Base-by-base conservation (phyloP, 1,140 invertebrate genomes). In the Thalassaphorura encarpata region DNA sequence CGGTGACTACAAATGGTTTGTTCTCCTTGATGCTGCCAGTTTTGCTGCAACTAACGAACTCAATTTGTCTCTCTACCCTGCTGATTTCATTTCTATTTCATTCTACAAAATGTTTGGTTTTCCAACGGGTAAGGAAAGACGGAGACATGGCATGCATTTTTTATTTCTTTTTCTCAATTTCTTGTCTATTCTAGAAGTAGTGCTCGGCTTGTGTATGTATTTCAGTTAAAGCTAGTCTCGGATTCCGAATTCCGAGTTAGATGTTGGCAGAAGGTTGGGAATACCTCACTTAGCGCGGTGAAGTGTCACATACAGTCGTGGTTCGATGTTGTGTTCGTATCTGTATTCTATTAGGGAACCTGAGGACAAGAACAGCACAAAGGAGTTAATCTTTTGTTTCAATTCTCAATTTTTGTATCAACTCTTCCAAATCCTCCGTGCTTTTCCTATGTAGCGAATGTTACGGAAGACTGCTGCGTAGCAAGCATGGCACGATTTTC, bases 71-170 rank as follows among this genome's bases (percentile, higher is more conserved):
- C 54, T 67, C 15, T 75, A 74, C 40, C 80, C 84, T 60, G 86
- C 91, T 19, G 90, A 97, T 72, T 97, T 96, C 77, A 80, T 96
- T 0, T 81, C 80, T 47, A 33, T 97, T 4, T 97, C 94, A 1
- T 97, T 97, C 75, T 97, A 97, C 73, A 98, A 98, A 78, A 89
- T 98, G 67, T 97, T 98, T 77, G 95, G 95, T 3, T 96, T 85
- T 74, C 94, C 95, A 5, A 96, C 92, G 54, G 94, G 63, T 65
- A 43, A 51, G 62, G 2, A 78, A 49, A 48, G 11, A 36, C 33
- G 33, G 33, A 36, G 33, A n/a, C 33, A 36, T 36, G 33, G 33
- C 33, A n/a, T n/a, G 33, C 11, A 11, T 11, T n/a, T n/a, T n/a
- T n/a, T n/a, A n/a, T n/a, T n/a, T n/a, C n/a, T n/a, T n/a, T n/a